phyloP scores from a whole-genome alignment of 2,888 invertebrate species.

The Epirrhoe alternata region DNA sequence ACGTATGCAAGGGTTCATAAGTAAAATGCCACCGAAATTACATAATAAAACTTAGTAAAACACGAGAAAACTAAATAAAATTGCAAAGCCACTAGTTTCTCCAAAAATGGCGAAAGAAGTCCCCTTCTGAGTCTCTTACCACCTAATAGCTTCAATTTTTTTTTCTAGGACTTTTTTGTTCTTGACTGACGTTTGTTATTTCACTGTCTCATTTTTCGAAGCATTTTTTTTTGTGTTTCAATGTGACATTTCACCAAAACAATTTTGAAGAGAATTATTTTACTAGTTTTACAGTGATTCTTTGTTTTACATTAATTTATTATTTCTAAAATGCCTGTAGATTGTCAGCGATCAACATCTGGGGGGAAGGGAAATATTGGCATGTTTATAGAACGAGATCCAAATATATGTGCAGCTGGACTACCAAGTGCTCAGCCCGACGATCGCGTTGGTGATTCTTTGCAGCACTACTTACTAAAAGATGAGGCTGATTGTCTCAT shows the following conservation, averaged over 20 bases:
- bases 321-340: slow-evolving; percentile 58
- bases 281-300: slow-evolving; percentile 12
- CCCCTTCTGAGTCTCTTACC: no score
- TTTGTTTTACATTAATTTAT: slow-evolving; percentile 1
- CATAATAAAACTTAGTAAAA: no score
- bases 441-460: slow-evolving; percentile 54
- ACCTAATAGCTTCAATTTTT: no score
- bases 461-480: slow-evolving; percentile 69
- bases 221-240: neutral
- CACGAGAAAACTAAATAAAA: no score
- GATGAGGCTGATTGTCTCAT: slow-evolving; percentile 72
- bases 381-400: slow-evolving; percentile 69
- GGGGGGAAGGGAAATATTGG: slow-evolving; percentile 76
- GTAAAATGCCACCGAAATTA: no score
- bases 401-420: slow-evolving; percentile 73
- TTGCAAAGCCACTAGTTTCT: no score
- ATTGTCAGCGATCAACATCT: slow-evolving; percentile 62
- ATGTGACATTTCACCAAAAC: slow-evolving; percentile 4
- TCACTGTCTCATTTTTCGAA: neutral
- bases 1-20: no score
- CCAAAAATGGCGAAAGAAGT: no score
- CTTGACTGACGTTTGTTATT: neutral
- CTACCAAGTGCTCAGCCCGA: slow-evolving; percentile 66
- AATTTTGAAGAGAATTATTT: slow-evolving; percentile 8
- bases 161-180: neutral